Conservation (phyloP, 2,113 vertebrate species). For the Cephalopterus ornatus region DNA sequence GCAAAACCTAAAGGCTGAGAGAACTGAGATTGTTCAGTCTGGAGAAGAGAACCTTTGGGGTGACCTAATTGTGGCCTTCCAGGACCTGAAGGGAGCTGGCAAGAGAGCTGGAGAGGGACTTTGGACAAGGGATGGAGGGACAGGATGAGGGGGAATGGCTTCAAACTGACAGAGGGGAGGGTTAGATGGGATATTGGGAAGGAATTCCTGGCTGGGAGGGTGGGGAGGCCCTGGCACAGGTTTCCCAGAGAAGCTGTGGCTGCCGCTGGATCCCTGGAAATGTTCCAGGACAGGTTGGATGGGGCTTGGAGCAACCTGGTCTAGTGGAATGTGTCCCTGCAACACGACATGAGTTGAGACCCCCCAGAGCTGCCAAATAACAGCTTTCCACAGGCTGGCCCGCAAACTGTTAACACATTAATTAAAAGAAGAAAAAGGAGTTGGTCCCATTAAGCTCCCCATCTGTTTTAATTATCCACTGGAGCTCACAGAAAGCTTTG, state of each 20-base stretch:
- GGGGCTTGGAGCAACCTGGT: fast-evolving
- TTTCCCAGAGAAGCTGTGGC: neutral
- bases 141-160: neutral
- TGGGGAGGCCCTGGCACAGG: fast-evolving
- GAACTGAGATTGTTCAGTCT: neutral
- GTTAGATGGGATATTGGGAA: neutral
- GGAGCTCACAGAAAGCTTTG: conserved; percentile 30
- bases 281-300: fast-evolving
- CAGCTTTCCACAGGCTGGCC: neutral
- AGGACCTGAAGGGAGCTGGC: neutral
- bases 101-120: neutral
- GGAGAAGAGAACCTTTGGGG: neutral
- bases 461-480: conserved; percentile 51
- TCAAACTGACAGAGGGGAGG: neutral
- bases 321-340: fast-evolving
- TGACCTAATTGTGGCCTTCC: neutral
- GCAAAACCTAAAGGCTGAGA: neutral
- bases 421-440: conserved; percentile 51
- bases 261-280: neutral
- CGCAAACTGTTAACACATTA: conserved; percentile 21
- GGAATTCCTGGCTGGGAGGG: neutral
- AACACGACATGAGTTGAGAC: neutral
- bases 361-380: neutral
- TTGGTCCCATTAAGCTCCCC: conserved; percentile 37
- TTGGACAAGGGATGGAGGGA: neutral